Evolutionary conservation across 2,888 invertebrate species (phyloP).

Genomic region (Chymomyza procnemis): DNA sequence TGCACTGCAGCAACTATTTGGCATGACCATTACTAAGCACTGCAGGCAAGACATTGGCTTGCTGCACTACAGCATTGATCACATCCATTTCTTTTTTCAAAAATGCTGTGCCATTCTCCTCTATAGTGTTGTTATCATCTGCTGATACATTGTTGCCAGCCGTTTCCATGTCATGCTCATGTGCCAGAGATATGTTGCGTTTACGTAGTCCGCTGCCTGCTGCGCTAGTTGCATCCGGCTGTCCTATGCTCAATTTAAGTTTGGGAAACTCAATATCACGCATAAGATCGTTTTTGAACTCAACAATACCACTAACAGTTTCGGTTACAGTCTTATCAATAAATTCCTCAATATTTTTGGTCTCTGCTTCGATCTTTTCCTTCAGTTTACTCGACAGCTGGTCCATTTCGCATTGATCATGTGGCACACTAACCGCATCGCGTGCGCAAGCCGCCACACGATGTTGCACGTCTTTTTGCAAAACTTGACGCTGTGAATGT

Average conservation of each 20-base stretch:
- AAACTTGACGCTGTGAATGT: constrained; percentile 42
- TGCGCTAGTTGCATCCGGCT: constrained; percentile 16
- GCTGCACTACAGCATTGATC: constrained; percentile 78
- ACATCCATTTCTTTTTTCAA: constrained; percentile 78
- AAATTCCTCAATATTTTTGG: constrained; percentile 79
- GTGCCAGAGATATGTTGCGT: constrained; percentile 61
- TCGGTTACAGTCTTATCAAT: constrained; percentile 79
- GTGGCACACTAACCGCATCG: constrained; percentile 76
- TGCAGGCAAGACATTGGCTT: constrained; percentile 78
- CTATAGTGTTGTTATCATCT: neutral
- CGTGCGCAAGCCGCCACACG: constrained; percentile 52
- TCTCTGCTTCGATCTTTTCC: constrained; percentile 78
- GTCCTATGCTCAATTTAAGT: constrained; percentile 42
- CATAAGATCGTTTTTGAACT: constrained; percentile 79
- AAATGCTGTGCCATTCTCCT: constrained; percentile 63
- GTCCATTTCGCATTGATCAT: constrained; percentile 78
- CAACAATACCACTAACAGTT: constrained; percentile 78
- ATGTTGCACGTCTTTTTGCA: neutral
- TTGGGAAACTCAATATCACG: constrained; percentile 72
- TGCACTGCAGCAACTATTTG: constrained; percentile 69
- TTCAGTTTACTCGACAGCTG: constrained; percentile 77
- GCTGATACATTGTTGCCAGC: constrained; percentile 22
- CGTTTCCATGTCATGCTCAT: constrained; percentile 35
- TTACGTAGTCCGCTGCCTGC: constrained; percentile 71
- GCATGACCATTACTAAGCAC: constrained; percentile 79